Percentiles rank a stretch among this genome's conserved stretches.
These are phyloP conservation scores for Zosterops hypoxanthus DNA, from an alignment of 2,113 vertebrate species.

Conservation along the genomic window DNA sequence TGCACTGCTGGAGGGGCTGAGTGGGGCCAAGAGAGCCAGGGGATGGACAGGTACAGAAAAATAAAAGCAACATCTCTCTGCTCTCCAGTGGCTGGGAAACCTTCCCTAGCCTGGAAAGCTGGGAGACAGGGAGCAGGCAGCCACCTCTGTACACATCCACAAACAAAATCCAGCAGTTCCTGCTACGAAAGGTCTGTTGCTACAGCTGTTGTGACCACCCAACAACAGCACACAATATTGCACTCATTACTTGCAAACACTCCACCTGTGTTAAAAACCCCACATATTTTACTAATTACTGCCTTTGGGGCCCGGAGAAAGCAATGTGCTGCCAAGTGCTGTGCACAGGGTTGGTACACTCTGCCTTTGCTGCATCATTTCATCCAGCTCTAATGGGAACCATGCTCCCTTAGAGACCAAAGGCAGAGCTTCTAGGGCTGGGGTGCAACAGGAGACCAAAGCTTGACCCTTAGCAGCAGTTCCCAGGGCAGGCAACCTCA, in stretches of 20 bases:
- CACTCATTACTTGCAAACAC: neutral
- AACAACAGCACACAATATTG: neutral
- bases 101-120: no score
- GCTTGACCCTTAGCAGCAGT: neutral
- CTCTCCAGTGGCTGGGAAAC: neutral
- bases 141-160: neutral
- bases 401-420: neutral
- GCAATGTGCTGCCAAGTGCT: neutral
- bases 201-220: neutral
- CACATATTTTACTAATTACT: neutral
- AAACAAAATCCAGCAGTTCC: neutral
- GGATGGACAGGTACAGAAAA: neutral
- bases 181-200: accelerated
- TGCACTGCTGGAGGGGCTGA: neutral
- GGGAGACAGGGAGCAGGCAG: neutral
- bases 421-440: neutral
- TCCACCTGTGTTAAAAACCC: neutral
- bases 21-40: accelerated
- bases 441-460: neutral
- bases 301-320: neutral
- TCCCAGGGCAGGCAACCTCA: neutral
- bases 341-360: accelerated
- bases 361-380: neutral
- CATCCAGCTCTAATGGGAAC: neutral
- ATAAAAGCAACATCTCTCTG: neutral